These are phyloP conservation scores for Gavialis gangeticus DNA, from an alignment of 2,113 vertebrate species.

Conservation along the genomic window DNA sequence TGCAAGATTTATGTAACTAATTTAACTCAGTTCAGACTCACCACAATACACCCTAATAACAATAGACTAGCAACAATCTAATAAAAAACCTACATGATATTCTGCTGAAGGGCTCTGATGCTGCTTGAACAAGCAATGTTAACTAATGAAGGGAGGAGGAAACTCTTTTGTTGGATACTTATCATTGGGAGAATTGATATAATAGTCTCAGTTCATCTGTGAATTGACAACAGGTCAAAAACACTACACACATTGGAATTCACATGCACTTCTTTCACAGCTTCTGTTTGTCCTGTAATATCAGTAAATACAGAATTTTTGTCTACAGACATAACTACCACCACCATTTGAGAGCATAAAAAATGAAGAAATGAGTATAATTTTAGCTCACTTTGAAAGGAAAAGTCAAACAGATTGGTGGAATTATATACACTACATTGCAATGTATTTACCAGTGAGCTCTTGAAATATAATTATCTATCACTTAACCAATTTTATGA, in stretches of 20 bases:
- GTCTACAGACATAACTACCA: neutral
- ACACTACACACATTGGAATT: neutral
- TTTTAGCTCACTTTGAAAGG: too few relatives aligned
- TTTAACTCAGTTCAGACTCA: conserved; percentile 36
- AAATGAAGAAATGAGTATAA: too few relatives aligned
- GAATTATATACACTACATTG: too few relatives aligned
- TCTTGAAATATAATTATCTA: too few relatives aligned
- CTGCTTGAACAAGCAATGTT: neutral
- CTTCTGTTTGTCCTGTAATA: neutral
- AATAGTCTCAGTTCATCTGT: neutral
- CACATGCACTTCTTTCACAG: neutral
- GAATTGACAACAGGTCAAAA: neutral
- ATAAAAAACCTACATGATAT: neutral
- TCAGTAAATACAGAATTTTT: neutral
- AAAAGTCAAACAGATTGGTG: too few relatives aligned
- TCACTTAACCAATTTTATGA: too few relatives aligned
- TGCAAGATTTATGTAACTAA: conserved; percentile 33
- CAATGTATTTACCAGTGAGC: too few relatives aligned
- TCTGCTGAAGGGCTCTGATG: neutral
- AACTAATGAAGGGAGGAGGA: neutral
- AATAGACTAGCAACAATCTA: neutral
- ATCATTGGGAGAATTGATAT: neutral
- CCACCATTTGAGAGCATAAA: too few relatives aligned
- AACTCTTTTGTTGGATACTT: neutral
- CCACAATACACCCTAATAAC: conserved; percentile 26